phyloP scores from a whole-genome alignment of 2,888 invertebrate species.

The Heliconius aoede region DNA sequence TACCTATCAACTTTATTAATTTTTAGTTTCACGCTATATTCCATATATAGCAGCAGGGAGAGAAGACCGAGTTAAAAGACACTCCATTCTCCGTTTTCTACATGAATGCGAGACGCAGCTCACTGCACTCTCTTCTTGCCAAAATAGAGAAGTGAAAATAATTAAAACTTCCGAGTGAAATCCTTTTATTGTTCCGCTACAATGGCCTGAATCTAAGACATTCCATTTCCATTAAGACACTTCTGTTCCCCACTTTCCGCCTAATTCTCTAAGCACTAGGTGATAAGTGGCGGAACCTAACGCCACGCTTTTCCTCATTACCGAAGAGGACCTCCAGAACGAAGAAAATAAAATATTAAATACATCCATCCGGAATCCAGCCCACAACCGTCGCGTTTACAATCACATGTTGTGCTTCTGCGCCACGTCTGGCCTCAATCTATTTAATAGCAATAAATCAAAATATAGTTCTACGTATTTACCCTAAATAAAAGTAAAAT shows the following conservation, averaged over 20 bases:
- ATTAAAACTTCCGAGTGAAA: too few relatives aligned
- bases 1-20: neutral
- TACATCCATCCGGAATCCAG: neutral
- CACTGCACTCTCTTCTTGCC: too few relatives aligned
- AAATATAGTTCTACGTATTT: neutral
- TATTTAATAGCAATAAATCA: neutral
- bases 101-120: too few relatives aligned
- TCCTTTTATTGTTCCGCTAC: too few relatives aligned
- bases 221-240: neutral
- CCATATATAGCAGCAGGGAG: neutral
- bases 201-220: neutral
- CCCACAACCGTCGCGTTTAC: neutral
- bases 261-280: neutral
- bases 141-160: too few relatives aligned
- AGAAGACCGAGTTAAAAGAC: neutral
- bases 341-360: too few relatives aligned
- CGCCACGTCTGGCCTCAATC: neutral
- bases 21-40: neutral
- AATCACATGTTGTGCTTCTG: neutral
- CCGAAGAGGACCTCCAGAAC: too few relatives aligned
- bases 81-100: too few relatives aligned
- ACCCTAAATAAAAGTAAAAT: conserved; percentile 26
- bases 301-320: neutral
- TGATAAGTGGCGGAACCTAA: neutral
- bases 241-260: too few relatives aligned